Conservation (phyloP, 2,888 invertebrate genomes). For the Papilio demoleus region DNA sequence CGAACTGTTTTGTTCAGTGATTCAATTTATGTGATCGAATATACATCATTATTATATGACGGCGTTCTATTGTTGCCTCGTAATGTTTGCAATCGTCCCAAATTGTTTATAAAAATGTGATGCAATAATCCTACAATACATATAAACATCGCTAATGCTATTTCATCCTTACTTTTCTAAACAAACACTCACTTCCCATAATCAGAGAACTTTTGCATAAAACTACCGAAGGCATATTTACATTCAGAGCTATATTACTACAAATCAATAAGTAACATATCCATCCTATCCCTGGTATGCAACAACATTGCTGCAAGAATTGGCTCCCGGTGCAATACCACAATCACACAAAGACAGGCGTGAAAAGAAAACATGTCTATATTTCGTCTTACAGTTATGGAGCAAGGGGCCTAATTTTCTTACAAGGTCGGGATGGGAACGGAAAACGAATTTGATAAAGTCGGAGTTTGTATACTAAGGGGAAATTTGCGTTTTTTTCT, state of each 20-base stretch:
- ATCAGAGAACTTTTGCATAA: not conserved
- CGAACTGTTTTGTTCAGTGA: constrained; percentile 21
- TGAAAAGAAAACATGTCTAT: too few species aligned
- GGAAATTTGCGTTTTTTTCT: too few species aligned
- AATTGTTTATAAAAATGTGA: constrained; percentile 34
- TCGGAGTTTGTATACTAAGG: too few species aligned
- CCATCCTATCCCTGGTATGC: too few species aligned
- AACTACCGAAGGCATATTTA: not conserved
- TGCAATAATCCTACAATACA: constrained; percentile 19
- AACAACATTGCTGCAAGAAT: too few species aligned
- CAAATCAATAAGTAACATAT: not conserved
- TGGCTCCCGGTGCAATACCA: too few species aligned
- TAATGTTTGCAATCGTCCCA: constrained; percentile 26
- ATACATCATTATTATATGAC: constrained; percentile 3
- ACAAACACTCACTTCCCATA: not conserved
- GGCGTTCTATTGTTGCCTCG: constrained; percentile 24
- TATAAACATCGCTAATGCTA: constrained; percentile 7
- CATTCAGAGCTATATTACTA: not conserved
- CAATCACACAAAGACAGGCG: too few species aligned
- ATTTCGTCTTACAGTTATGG: too few species aligned
- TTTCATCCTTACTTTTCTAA: not conserved
- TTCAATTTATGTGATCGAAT: constrained; percentile 21
- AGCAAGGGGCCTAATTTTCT: too few species aligned
- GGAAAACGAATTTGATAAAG: too few species aligned
- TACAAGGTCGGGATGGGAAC: too few species aligned